phyloP scores from a whole-genome alignment of 1,140 invertebrate genomes.

The Daktulosphaira vitifoliae region DNA sequence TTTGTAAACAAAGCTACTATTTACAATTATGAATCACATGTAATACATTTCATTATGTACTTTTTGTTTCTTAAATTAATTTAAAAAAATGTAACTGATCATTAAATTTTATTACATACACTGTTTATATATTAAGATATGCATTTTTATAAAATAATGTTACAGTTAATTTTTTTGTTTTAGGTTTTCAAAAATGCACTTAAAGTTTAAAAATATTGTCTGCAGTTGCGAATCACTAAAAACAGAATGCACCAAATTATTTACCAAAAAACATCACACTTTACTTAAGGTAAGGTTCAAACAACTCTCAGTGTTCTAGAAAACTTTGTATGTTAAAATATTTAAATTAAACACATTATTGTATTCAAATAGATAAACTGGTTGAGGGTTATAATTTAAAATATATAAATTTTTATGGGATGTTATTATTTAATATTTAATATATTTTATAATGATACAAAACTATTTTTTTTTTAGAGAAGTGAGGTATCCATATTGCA shows the following conservation, averaged over 20 bases:
- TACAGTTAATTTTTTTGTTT: slow-evolving; percentile 39
- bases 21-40: no score
- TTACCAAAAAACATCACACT: slow-evolving; percentile 24
- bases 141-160: background rate
- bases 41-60: no score
- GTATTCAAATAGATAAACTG: background rate
- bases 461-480: slow-evolving; percentile 4
- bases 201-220: slow-evolving; percentile 20
- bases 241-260: slow-evolving; percentile 32
- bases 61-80: no score
- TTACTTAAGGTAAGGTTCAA: background rate
- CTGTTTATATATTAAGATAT: background rate
- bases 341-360: background rate
- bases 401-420: background rate
- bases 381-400: background rate
- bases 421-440: slow-evolving; percentile 1
- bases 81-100: no score
- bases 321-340: background rate
- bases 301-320: background rate
- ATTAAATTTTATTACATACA: no score
- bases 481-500: slow-evolving; percentile 55
- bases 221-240: slow-evolving; percentile 33
- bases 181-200: slow-evolving; percentile 42
- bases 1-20: no score
- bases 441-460: background rate